Percentiles rank a stretch among this genome's conserved stretches.
These are phyloP conservation scores for Diaprepes abbreviatus DNA, from an alignment of 2,888 invertebrate species.

Conservation along the genomic window DNA sequence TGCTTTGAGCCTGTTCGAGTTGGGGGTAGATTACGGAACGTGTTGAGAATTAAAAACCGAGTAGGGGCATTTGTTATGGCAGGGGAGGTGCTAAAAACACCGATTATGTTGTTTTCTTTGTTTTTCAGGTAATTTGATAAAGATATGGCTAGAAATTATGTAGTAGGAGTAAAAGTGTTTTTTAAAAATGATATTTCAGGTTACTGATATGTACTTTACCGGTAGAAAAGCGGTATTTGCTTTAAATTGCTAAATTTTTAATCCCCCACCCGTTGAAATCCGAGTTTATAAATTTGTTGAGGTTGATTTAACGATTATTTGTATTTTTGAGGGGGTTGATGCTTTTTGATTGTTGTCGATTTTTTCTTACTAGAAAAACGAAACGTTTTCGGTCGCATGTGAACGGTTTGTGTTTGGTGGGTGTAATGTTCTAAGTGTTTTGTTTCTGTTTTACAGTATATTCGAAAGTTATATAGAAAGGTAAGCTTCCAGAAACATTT, in stretches of 20 bases:
- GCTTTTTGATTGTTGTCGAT: not conserved
- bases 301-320: not conserved
- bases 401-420: not conserved
- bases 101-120: not conserved
- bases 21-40: not conserved
- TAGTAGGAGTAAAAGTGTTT: not conserved
- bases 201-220: slow-evolving; percentile 8
- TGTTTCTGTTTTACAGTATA: too few species aligned
- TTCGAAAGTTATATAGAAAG: too few species aligned
- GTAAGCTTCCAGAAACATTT: too few species aligned
- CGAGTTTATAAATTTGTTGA: slow-evolving; percentile 45
- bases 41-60: not conserved
- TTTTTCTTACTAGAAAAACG: not conserved
- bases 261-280: slow-evolving; percentile 20
- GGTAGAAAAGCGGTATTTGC: slow-evolving; percentile 5
- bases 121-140: slow-evolving; percentile 5
- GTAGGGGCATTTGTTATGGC: slow-evolving; percentile 1
- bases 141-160: not conserved
- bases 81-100: not conserved
- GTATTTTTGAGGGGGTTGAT: not conserved
- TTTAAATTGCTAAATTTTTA: slow-evolving; percentile 3
- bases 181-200: not conserved
- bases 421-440: not conserved
- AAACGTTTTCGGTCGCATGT: not conserved
- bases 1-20: not conserved